Percentiles rank a stretch among this genome's conserved stretches.
These are phyloP conservation scores for Colletes collaris DNA, from an alignment of 2,888 invertebrate genomes.

Conservation along the genomic window DNA sequence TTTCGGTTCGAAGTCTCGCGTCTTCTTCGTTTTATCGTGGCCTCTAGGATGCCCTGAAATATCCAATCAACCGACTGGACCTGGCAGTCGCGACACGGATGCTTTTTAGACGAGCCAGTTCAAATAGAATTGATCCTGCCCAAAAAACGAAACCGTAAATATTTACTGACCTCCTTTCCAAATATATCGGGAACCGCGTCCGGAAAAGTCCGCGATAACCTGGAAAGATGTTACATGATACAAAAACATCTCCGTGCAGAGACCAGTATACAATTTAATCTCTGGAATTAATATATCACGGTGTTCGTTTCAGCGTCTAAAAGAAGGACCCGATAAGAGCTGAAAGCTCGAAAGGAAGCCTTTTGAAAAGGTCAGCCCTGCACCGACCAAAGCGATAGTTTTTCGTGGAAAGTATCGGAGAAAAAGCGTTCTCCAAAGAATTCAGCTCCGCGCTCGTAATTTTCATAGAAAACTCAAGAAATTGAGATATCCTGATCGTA, in stretches of 20 bases:
- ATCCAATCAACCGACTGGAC: constrained; percentile 16
- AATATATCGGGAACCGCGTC: background rate
- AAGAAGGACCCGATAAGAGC: background rate
- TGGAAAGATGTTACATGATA: background rate
- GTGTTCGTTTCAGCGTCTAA: constrained; percentile 1
- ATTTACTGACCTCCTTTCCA: constrained; percentile 48
- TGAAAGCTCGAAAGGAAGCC: background rate
- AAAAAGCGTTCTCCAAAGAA: background rate
- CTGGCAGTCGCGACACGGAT: constrained; percentile 1
- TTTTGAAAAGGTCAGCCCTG: background rate
- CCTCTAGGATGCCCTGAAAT: constrained; percentile 28
- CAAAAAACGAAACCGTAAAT: constrained; percentile 51
- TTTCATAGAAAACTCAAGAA: no score
- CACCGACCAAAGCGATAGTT: background rate
- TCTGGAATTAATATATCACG: constrained; percentile 1
- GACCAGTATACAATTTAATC: constrained; percentile 23
- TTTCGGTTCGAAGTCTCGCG: constrained; percentile 25
- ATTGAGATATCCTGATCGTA: no score
- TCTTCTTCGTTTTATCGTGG: constrained; percentile 36
- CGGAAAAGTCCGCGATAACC: constrained; percentile 22
- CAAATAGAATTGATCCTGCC: constrained; percentile 42
- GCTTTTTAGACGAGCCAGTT: constrained; percentile 32
- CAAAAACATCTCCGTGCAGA: background rate
- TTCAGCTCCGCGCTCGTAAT: no score
- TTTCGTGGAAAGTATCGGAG: background rate